phyloP scores from a whole-genome alignment of 2,888 invertebrate species.

The Drosophila birchii region DNA sequence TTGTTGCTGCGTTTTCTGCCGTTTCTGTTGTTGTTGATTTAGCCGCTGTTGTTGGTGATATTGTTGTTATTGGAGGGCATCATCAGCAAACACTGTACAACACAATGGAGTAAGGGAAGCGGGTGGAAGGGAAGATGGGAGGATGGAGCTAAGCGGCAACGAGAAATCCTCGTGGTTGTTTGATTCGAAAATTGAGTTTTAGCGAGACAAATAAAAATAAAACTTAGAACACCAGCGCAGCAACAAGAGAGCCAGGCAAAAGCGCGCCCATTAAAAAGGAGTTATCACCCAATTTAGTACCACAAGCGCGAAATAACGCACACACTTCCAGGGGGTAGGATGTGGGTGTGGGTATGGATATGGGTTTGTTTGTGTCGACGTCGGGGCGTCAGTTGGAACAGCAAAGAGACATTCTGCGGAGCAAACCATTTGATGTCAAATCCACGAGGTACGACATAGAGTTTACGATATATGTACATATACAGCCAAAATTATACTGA shows the following conservation, averaged over 20 bases:
- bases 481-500: neutral
- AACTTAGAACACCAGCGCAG: constrained; percentile 60
- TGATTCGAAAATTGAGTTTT: constrained; percentile 81
- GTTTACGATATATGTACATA: neutral
- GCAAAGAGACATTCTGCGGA: constrained; percentile 72
- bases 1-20: constrained; percentile 18
- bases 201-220: constrained; percentile 78
- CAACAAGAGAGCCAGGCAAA: constrained; percentile 39
- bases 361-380: constrained; percentile 7
- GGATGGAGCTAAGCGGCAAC: constrained; percentile 28
- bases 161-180: constrained; percentile 77
- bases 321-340: constrained; percentile 84
- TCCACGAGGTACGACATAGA: constrained; percentile 52
- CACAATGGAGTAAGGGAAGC: constrained; percentile 32
- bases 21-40: constrained; percentile 13
- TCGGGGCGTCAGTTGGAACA: constrained; percentile 37
- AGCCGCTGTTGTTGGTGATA: constrained; percentile 22
- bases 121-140: neutral
- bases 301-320: constrained; percentile 73
- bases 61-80: constrained; percentile 53
- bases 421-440: constrained; percentile 70
- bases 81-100: constrained; percentile 59
- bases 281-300: constrained; percentile 78
- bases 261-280: constrained; percentile 73
- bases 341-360: constrained; percentile 13